Evolutionary conservation across 1,140 invertebrate genomes (phyloP).

Genomic region (Sycobia sp.): DNA sequence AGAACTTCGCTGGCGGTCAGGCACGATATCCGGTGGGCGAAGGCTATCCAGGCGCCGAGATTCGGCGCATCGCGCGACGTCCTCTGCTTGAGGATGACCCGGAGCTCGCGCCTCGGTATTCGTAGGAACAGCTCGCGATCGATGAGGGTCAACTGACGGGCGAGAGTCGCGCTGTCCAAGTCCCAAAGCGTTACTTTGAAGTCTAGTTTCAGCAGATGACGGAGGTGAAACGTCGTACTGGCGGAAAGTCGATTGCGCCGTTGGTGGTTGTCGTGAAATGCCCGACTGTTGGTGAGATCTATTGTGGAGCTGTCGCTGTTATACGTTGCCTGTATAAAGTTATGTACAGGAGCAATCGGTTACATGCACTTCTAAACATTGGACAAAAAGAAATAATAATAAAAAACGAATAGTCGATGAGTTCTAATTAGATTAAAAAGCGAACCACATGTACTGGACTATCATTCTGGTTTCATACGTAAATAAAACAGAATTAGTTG

Average conservation of each 20-base stretch:
- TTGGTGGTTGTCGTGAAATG: neutral
- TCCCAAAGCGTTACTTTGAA: conserved; percentile 60
- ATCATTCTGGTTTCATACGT: too few relatives aligned
- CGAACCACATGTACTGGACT: too few relatives aligned
- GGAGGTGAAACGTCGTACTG: conserved; percentile 35
- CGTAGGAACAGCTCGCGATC: conserved; percentile 64
- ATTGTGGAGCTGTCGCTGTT: too few relatives aligned
- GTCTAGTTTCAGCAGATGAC: conserved; percentile 52
- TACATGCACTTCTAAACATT: too few relatives aligned
- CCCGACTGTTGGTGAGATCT: neutral
- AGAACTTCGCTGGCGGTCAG: conserved; percentile 61
- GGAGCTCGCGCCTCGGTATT: conserved; percentile 56
- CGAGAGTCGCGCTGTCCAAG: conserved; percentile 61
- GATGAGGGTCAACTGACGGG: conserved; percentile 62
- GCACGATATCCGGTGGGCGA: conserved; percentile 63
- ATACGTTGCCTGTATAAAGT: too few relatives aligned
- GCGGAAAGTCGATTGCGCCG: neutral
- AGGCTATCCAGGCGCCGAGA: conserved; percentile 61
- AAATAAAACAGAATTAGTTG: too few relatives aligned
- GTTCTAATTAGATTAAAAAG: too few relatives aligned
- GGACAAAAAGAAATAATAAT: too few relatives aligned
- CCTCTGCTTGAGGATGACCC: conserved; percentile 54
- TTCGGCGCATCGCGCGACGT: conserved; percentile 62
- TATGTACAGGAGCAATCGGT: too few relatives aligned
- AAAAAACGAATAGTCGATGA: too few relatives aligned